Evolutionary conservation across 2,797 vertebrate genomes (phyloP).

Genomic region (Melanotaenia nigrans): DNA sequence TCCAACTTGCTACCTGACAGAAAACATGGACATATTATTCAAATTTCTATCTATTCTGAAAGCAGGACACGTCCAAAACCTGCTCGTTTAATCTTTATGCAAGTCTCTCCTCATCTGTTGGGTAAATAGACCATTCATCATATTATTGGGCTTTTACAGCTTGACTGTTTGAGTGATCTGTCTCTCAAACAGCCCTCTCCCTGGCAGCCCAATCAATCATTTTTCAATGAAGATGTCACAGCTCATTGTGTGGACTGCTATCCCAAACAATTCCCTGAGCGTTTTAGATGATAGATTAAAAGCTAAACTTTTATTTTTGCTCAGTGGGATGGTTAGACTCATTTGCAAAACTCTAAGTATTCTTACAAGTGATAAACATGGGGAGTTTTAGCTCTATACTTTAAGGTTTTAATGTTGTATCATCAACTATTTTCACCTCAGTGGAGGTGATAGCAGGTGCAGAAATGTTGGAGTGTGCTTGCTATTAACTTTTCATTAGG

Average conservation of each 20-base stretch:
- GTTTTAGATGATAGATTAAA: conserved; percentile 60
- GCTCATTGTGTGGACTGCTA: conserved; percentile 72
- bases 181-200: conserved; percentile 70
- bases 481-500: conserved; percentile 68
- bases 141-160: conserved; percentile 73
- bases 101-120: conserved; percentile 71
- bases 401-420: conserved; percentile 20
- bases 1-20: conserved; percentile 55
- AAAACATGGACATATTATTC: conserved; percentile 61
- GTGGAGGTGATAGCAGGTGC: conserved; percentile 58
- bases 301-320: conserved; percentile 29
- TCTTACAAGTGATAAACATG: not conserved
- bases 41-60: conserved; percentile 58
- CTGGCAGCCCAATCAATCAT: conserved; percentile 76
- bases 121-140: conserved; percentile 81
- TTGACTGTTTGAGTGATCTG: conserved; percentile 76
- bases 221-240: conserved; percentile 80
- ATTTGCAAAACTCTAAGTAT: conserved; percentile 1
- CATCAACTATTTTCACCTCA: conserved; percentile 44
- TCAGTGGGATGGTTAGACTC: not conserved
- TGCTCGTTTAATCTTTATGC: conserved; percentile 69
- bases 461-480: conserved; percentile 45
- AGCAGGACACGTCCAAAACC: conserved; percentile 52
- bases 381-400: not conserved
- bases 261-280: conserved; percentile 60